phyloP scores from a whole-genome alignment of 2,113 vertebrate genomes.

The Amia ocellicauda region DNA sequence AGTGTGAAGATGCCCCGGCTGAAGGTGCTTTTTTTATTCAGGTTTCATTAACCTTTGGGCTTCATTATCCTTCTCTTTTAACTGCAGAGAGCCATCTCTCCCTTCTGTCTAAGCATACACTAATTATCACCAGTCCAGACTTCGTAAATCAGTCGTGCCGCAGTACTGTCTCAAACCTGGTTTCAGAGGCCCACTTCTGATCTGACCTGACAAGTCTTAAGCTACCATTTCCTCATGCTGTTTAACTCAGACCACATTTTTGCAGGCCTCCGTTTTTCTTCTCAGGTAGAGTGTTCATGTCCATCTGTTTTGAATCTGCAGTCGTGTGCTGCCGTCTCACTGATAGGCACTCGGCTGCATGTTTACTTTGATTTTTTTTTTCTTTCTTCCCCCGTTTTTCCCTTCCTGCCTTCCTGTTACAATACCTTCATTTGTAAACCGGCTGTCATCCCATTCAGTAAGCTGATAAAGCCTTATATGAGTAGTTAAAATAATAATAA shows the following conservation, averaged over 20 bases:
- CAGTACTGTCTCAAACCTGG: constrained; percentile 47
- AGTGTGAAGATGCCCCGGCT: constrained; percentile 22
- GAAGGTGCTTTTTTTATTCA: constrained; percentile 45
- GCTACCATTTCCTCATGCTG: constrained; percentile 79
- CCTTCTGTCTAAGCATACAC: constrained; percentile 46
- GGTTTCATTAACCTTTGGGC: constrained; percentile 52
- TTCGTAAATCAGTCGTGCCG: constrained; percentile 53
- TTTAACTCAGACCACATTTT: constrained; percentile 81
- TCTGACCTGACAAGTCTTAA: constrained; percentile 76
- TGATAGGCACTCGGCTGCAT: constrained; percentile 56
- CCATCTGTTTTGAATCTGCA: constrained; percentile 81
- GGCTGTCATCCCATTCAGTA: constrained; percentile 14
- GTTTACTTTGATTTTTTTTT: constrained; percentile 45
- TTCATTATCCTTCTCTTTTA: constrained; percentile 41
- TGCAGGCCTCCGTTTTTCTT: constrained; percentile 39
- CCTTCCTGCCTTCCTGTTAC: constrained; percentile 41
- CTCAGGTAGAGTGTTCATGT: constrained; percentile 43
- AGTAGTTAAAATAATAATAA: background rate
- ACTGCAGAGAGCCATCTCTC: constrained; percentile 29
- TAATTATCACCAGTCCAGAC: constrained; percentile 47
- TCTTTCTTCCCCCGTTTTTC: constrained; percentile 13
- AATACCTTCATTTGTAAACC: constrained; percentile 34
- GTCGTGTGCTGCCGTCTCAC: constrained; percentile 65
- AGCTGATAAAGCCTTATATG: background rate
- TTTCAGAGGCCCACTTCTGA: constrained; percentile 62